A percentile compares a stretch with the other conserved stretches of the same genome.
Evolutionary conservation across 2,888 invertebrate species (phyloP).

Genomic region (Blastobasis adustella): DNA sequence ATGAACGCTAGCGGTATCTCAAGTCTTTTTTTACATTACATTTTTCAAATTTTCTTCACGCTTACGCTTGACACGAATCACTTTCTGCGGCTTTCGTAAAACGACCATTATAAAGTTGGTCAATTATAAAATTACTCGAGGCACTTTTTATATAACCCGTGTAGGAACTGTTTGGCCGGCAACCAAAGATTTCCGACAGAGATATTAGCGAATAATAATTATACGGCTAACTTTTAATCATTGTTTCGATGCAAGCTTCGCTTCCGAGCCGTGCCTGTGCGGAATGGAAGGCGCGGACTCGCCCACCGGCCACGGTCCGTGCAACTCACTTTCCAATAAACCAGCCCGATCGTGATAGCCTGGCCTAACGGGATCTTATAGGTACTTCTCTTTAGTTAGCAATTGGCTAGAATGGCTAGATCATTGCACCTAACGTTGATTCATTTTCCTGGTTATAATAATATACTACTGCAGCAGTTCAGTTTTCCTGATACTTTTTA

Average conservation of each 20-base stretch:
- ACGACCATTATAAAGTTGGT: no score
- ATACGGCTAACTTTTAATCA: slow-evolving; percentile 2
- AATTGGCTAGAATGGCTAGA: slow-evolving; percentile 23
- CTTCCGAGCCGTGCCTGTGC: slow-evolving; percentile 3
- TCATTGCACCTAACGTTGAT: slow-evolving; percentile 37
- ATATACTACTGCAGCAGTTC: no score
- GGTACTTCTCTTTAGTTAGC: slow-evolving; percentile 34
- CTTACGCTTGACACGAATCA: no score
- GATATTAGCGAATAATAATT: slow-evolving; percentile 1
- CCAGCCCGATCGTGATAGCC: slow-evolving; percentile 61
- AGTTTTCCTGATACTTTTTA: no score
- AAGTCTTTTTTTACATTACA: no score
- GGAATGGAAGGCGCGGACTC: slow-evolving; percentile 20
- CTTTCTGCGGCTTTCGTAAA: no score
- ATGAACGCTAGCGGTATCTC: no score
- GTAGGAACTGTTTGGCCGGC: not conserved
- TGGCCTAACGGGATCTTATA: slow-evolving; percentile 60
- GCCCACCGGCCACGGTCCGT: slow-evolving; percentile 46
- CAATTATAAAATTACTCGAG: no score
- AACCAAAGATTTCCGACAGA: slow-evolving; percentile 2
- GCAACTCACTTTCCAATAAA: slow-evolving; percentile 68
- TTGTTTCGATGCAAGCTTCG: not conserved
- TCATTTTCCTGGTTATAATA: not conserved
- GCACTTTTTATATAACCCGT: no score
- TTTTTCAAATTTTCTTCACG: no score